Evolutionary conservation across 30 jellyfish, hydroid and myxozoan species (phyloP), one percentile per base, ranked within the genome.

Genomic region (Cassiopea xamachana): DNA sequence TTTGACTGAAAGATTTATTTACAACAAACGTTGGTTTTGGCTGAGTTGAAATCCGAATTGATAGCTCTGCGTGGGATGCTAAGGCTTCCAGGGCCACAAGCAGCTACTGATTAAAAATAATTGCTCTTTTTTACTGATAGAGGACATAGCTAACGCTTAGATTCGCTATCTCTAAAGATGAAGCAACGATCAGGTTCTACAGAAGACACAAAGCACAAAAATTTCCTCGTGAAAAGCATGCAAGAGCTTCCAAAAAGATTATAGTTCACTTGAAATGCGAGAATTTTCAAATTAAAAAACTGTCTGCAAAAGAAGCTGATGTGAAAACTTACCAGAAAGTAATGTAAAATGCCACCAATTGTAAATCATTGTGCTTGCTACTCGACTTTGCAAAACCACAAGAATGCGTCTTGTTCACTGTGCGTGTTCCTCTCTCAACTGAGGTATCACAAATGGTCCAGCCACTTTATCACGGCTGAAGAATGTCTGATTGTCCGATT

Each of bases 401-500:
- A 18, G 27, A 43, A 3, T 71, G 50, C 80, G 80, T 71, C 80
- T 19, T 17, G 80, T 2, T 81, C 80, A 46, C 43, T 17, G 80
- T n/a, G 76, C 89, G 94, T 87, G 94, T 78, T n/a, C n/a, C n/a
- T 48, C 78, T 47, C 59, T 5, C 87, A 49, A 48, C 94, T 87
- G 89, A 79, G 55, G 6, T 64, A 59, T 77, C 78, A 18, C 79
- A 84, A 48, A 47, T 15, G 94, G 61, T 9, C 77, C 80, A 55
- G 78, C 83, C 60, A 85, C 69, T 86, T 86, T 86, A 86, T 86
- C 93, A 62, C 94, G 68, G 89, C 94, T 48, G 51, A 87, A 70
- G 94, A 75, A 87, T 77, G 94, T 80, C 49, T 62, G 81, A 75
- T 75, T 69, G 83, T 69, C 83, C 84, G 68, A 87, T 87, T 87